Evolutionary conservation across 1,140 invertebrate species (phyloP).

Genomic region (Diploscapter pachys): DNA sequence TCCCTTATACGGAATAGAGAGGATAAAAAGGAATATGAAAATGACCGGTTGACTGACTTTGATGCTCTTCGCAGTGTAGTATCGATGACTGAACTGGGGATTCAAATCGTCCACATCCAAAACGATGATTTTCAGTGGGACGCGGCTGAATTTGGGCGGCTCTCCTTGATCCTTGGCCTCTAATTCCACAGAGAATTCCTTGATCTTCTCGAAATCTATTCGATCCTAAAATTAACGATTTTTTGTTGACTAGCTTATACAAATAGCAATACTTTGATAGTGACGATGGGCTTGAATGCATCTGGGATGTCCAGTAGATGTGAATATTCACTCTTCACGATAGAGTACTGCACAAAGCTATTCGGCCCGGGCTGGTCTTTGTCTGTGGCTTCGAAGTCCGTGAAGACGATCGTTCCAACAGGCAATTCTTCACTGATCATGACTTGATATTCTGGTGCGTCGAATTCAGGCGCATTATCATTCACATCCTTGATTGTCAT

Average conservation of each 20-base stretch:
- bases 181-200: slow-evolving; percentile 41
- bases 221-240: slow-evolving; percentile 6
- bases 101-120: slow-evolving; percentile 46
- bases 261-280: slow-evolving; percentile 14
- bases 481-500: slow-evolving; percentile 89
- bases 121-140: slow-evolving; percentile 42
- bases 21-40: no score
- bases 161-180: slow-evolving; percentile 46
- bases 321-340: slow-evolving; percentile 34
- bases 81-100: slow-evolving; percentile 36
- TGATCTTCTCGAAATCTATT: slow-evolving; percentile 45
- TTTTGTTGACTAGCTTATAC: no score
- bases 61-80: slow-evolving; percentile 35
- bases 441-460: slow-evolving; percentile 73
- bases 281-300: slow-evolving; percentile 39
- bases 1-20: no score
- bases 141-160: slow-evolving; percentile 32
- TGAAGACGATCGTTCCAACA: slow-evolving; percentile 70
- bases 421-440: slow-evolving; percentile 30
- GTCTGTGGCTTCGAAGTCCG: slow-evolving; percentile 81
- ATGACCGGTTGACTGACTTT: slow-evolving; percentile 21
- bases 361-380: slow-evolving; percentile 88
- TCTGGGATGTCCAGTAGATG: slow-evolving; percentile 42
- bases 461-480: slow-evolving; percentile 86
- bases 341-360: slow-evolving; percentile 79